Percentiles rank a stretch among this genome's conserved stretches.
Evolutionary conservation across 1,140 invertebrate genomes (phyloP).

Genomic region (Dinoponera quadriceps): DNA sequence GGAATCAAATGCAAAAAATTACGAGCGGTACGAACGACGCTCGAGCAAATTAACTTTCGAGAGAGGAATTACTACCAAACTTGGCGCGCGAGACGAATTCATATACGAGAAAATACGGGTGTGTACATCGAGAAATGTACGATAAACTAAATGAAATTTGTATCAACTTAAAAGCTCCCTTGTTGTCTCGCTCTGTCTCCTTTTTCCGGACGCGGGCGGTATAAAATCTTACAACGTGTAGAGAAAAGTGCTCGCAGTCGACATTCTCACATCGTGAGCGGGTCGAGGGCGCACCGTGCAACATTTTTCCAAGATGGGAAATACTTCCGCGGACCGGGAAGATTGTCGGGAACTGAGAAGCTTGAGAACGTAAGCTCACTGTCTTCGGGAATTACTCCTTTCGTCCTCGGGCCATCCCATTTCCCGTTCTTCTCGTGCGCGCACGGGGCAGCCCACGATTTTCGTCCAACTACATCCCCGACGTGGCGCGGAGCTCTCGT

Average conservation of each 20-base stretch:
- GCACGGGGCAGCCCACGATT: constrained; percentile 17
- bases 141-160: constrained; percentile 57
- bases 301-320: constrained; percentile 61
- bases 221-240: constrained; percentile 49
- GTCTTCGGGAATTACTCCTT: constrained; percentile 63
- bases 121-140: not conserved
- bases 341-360: constrained; percentile 59
- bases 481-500: constrained; percentile 36
- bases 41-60: constrained; percentile 23
- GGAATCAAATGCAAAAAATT: not conserved
- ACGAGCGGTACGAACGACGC: not conserved
- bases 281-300: constrained; percentile 43
- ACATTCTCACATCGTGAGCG: constrained; percentile 55
- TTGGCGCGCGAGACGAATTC: not conserved
- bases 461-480: constrained; percentile 37
- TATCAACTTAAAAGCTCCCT: constrained; percentile 37
- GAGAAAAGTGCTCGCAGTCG: constrained; percentile 44
- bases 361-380: constrained; percentile 57
- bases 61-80: not conserved
- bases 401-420: constrained; percentile 45
- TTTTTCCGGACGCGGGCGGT: not conserved
- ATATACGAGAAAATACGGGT: not conserved
- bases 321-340: constrained; percentile 37
- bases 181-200: not conserved
- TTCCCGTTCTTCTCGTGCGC: constrained; percentile 44